Evolutionary conservation across 1,140 invertebrate genomes (phyloP).

Genomic region (Drosophila paulistorum): DNA sequence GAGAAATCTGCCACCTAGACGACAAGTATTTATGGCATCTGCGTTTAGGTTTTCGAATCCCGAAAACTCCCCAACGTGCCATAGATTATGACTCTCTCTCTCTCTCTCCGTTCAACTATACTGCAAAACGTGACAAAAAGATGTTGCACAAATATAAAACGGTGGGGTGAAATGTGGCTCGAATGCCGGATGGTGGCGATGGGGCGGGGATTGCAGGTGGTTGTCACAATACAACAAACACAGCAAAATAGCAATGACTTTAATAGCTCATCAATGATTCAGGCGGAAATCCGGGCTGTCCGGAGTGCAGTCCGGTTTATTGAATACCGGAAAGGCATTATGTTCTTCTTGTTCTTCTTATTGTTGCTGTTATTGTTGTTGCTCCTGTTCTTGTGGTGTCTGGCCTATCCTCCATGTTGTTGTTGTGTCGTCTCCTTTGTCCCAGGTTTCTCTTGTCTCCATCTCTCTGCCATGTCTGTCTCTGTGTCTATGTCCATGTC

Average conservation of each 20-base stretch:
- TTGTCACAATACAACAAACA: constrained; percentile 59
- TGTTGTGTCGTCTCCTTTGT: constrained; percentile 28
- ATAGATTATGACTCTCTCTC: neutral
- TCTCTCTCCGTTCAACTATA: neutral
- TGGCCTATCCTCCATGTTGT: constrained; percentile 17
- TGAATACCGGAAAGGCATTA: constrained; percentile 79
- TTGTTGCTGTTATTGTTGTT: constrained; percentile 7
- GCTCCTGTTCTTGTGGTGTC: neutral
- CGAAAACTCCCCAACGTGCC: constrained; percentile 11
- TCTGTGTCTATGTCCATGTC: constrained; percentile 1
- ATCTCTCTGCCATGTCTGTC: neutral
- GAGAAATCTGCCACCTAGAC: constrained; percentile 5
- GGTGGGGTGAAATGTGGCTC: neutral
- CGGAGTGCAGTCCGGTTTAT: constrained; percentile 81
- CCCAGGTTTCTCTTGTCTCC: neutral
- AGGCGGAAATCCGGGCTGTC: constrained; percentile 82
- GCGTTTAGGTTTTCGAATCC: constrained; percentile 9
- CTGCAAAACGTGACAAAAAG: constrained; percentile 9
- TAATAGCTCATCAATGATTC: constrained; percentile 83
- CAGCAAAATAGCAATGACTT: constrained; percentile 81
- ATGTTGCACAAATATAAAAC: constrained; percentile 1
- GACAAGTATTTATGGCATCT: constrained; percentile 23
- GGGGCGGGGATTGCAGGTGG: neutral
- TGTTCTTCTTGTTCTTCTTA: constrained; percentile 38
- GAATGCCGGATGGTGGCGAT: neutral